Base-by-base conservation (phyloP, 2,888 invertebrate genomes). In the Agapetus fuscipes region DNA sequence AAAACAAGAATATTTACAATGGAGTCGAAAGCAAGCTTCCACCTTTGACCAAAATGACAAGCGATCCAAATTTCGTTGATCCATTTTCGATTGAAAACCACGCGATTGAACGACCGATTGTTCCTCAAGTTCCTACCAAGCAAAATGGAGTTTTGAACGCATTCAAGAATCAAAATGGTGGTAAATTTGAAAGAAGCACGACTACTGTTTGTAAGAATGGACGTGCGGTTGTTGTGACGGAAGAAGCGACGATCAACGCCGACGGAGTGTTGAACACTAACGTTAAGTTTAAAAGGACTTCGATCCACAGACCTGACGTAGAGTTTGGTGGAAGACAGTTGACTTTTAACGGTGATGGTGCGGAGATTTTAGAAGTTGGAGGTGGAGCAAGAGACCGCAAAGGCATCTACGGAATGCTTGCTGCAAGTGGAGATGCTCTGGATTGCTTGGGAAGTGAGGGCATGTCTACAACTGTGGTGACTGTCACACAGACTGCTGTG, bases 401-500 rank as follows among this genome's bases (percentile, higher is more conserved):
- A 49, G 40, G 50, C 34, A 46, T 50, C 43, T 41, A 42, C 20
- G 45, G 51, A 26, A 39, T 41, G 26, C 42, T 46, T 10, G 41
- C 41, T 11, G 29, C 38, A 14, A 27, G 37, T 10, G 39, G 27
- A 12, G 38, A 30, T 28, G 67, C 67, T 46, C 52, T 67, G 6
- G 67, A 44, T 11, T 68, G 68, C 48, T 53, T 67, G 3, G 65
- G 66, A 13, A 64, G 68, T 43, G 56, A 53, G 49, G 52, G 66
- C 6, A 65, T 66, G 9, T 66, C 64, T 11, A 67, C 64, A 3
- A 68, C 67, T 15, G 49, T 66, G 52, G 67, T 67, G 40, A 68
- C 67, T 3, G 67, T 68, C 33, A 61, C 63, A 36, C 69, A 68
- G 53, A 67, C 64, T 1, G 59, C 63, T n/a, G 57, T 60, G 27